These are phyloP conservation scores for Caenorhabditis brenneri DNA, from an alignment of 1,140 invertebrate genomes.

Conservation along the genomic window DNA sequence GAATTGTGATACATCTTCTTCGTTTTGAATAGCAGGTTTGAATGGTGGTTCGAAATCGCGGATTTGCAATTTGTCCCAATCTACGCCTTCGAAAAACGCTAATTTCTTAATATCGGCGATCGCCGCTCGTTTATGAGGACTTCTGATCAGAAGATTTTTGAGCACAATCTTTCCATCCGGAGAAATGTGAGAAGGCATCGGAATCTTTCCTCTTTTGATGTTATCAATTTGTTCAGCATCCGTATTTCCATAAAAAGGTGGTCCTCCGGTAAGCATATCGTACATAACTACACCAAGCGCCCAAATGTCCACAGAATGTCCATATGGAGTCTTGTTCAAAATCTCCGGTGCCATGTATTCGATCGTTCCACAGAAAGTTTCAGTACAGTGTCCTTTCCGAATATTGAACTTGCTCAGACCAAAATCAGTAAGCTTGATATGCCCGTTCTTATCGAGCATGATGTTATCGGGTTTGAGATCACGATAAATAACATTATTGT, in stretches of 20 bases:
- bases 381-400: background rate
- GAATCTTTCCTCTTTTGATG: background rate
- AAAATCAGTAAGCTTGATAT: background rate
- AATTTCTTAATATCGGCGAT: background rate
- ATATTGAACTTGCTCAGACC: background rate
- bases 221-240: background rate
- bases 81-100: background rate
- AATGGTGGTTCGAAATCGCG: background rate
- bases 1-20: background rate
- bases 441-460: background rate
- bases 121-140: background rate
- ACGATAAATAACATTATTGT: background rate
- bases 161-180: background rate
- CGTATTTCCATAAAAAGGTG: background rate
- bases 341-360: background rate
- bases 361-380: background rate
- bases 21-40: background rate
- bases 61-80: background rate
- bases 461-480: background rate
- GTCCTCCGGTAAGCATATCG: background rate
- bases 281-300: background rate
- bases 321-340: background rate
- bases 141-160: background rate
- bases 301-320: background rate
- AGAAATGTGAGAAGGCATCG: background rate